A percentile compares a stretch with the other conserved stretches of the same genome.
These are phyloP conservation scores for Amphimallon solstitiale DNA, from an alignment of 2,888 invertebrate genomes.

Conservation along the genomic window DNA sequence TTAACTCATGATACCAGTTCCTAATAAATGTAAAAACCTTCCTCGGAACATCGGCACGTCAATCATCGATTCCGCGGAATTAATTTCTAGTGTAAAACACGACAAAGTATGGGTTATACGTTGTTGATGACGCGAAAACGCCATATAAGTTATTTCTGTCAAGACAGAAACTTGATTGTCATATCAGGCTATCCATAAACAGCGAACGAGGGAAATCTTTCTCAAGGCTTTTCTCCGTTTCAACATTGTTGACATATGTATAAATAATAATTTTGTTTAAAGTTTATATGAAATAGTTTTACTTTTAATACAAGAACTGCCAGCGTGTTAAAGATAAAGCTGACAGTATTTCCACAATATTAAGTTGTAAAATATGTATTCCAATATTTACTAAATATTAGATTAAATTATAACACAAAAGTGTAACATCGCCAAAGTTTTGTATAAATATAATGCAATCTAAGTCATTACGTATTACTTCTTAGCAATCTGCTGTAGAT, in stretches of 20 bases:
- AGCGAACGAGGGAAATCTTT: slow-evolving; percentile 4
- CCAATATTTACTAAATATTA: no score
- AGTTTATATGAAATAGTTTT: no score
- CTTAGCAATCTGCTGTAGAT: no score
- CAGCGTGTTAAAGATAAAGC: no score
- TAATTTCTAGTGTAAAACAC: slow-evolving; percentile 48
- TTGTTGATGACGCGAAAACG: slow-evolving; percentile 31
- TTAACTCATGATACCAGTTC: slow-evolving; percentile 54
- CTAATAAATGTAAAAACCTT: slow-evolving; percentile 52
- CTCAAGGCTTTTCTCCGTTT: not conserved
- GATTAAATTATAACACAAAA: no score
- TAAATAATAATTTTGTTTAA: not conserved
- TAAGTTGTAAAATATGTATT: no score
- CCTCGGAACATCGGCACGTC: slow-evolving; percentile 45
- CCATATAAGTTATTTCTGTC: slow-evolving; percentile 35
- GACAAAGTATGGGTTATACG: slow-evolving; percentile 41
- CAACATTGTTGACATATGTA: not conserved
- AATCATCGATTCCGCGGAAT: slow-evolving; percentile 46
- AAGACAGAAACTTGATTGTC: slow-evolving; percentile 31
- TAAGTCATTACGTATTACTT: no score
- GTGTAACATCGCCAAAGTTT: no score
- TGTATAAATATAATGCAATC: no score
- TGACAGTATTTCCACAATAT: no score
- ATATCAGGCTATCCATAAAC: slow-evolving; percentile 25
- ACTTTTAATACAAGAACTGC: no score